phyloP scores from a whole-genome alignment of 2,797 vertebrate genomes.

The Garrulus glandarius region DNA sequence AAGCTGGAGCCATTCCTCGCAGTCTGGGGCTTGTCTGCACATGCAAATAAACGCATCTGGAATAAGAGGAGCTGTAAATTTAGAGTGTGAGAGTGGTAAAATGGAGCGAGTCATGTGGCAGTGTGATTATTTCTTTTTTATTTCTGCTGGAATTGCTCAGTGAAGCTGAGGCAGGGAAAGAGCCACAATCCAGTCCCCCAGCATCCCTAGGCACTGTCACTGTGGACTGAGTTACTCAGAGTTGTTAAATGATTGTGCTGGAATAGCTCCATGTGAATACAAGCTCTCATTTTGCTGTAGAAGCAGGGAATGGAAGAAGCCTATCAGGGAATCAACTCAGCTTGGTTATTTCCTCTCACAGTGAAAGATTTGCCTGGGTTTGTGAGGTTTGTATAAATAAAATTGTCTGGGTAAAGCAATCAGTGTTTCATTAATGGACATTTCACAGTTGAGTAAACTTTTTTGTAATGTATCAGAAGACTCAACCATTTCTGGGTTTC shows the following conservation, averaged over 20 bases:
- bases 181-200: neutral
- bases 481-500: neutral
- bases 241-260: neutral
- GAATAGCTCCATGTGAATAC: neutral
- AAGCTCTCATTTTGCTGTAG: neutral
- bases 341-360: neutral
- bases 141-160: neutral
- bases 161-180: neutral
- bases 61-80: neutral
- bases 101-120: neutral
- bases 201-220: neutral
- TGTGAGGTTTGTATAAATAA: neutral
- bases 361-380: neutral
- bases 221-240: neutral
- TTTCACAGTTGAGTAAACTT: neutral
- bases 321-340: neutral
- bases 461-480: neutral
- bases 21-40: conserved; percentile 33
- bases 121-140: neutral
- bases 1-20: neutral
- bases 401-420: neutral
- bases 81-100: neutral
- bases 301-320: neutral
- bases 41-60: neutral
- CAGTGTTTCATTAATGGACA: neutral